Evolutionary conservation across 2,888 invertebrate genomes (phyloP).

Genomic region (Achlya flavicornis): DNA sequence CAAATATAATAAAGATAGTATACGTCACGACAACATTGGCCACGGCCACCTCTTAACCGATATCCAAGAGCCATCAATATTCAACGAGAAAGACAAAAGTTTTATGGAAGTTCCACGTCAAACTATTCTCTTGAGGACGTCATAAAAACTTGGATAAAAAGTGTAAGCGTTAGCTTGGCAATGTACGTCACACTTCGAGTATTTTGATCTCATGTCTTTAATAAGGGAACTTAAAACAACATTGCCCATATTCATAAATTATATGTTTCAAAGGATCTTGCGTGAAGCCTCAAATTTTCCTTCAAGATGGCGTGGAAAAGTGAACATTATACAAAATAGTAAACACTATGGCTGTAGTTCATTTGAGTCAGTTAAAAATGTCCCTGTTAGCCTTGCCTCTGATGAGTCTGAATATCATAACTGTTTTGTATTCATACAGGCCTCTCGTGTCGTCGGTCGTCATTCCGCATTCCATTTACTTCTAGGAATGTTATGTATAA

Average conservation of each 20-base stretch:
- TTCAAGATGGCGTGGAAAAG: background rate
- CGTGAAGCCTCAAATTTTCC: background rate
- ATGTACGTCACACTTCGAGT: background rate
- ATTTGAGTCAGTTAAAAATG: slow-evolving; percentile 23
- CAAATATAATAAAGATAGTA: background rate
- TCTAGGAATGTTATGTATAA: slow-evolving; percentile 58
- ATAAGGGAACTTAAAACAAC: background rate
- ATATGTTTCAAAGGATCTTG: background rate
- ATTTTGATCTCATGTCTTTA: background rate
- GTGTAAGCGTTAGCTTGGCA: slow-evolving; percentile 1
- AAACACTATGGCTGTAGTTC: background rate
- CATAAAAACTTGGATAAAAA: slow-evolving; percentile 3
- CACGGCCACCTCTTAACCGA: slow-evolving; percentile 7
- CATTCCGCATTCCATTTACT: slow-evolving; percentile 72
- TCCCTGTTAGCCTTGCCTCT: slow-evolving; percentile 31
- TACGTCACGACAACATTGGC: background rate
- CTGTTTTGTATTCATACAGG: slow-evolving; percentile 67
- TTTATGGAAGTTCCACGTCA: slow-evolving; percentile 1
- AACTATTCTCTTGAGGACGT: slow-evolving; percentile 3
- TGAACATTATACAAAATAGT: background rate
- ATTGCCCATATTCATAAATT: background rate
- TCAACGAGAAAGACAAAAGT: slow-evolving; percentile 4
- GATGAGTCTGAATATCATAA: slow-evolving; percentile 48
- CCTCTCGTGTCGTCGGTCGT: slow-evolving; percentile 59
- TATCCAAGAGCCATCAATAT: background rate